These are phyloP conservation scores for Paradoxurus hermaphroditus DNA, from an alignment of 2,113 vertebrate species.

Conservation along the genomic window DNA sequence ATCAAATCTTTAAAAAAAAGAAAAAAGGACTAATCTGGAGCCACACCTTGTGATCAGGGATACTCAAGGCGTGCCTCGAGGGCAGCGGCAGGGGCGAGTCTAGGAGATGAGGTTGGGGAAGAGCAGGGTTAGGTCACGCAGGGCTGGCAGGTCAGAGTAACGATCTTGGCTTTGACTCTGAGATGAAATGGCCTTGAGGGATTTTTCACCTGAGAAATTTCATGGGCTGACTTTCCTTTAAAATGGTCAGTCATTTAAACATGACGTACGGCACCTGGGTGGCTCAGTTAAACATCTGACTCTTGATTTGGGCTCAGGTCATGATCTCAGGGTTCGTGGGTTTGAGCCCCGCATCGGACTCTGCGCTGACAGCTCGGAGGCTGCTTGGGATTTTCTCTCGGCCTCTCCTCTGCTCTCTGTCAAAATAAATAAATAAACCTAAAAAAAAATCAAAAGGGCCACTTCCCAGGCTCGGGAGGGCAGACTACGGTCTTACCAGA, in stretches of 20 bases:
- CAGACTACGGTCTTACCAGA: not conserved
- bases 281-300: no score
- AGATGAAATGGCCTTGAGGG: not conserved
- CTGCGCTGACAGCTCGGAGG: no score
- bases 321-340: no score
- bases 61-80: rapidly evolving
- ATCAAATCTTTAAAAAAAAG: no score
- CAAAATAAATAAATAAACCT: no score
- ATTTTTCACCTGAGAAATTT: not conserved
- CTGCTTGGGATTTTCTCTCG: no score
- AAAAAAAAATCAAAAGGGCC: not conserved
- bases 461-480: not conserved
- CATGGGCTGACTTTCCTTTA: not conserved
- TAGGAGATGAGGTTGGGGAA: not conserved
- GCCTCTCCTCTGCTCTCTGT: no score
- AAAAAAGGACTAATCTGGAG: not conserved
- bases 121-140: not conserved
- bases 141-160: not conserved
- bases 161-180: not conserved
- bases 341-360: no score
- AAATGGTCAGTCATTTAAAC: no score
- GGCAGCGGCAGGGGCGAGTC: not conserved
- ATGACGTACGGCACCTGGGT: no score
- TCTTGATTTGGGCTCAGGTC: no score
- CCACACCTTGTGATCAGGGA: not conserved